phyloP scores from a whole-genome alignment of 2,113 vertebrate species.

The Bos javanicus region DNA sequence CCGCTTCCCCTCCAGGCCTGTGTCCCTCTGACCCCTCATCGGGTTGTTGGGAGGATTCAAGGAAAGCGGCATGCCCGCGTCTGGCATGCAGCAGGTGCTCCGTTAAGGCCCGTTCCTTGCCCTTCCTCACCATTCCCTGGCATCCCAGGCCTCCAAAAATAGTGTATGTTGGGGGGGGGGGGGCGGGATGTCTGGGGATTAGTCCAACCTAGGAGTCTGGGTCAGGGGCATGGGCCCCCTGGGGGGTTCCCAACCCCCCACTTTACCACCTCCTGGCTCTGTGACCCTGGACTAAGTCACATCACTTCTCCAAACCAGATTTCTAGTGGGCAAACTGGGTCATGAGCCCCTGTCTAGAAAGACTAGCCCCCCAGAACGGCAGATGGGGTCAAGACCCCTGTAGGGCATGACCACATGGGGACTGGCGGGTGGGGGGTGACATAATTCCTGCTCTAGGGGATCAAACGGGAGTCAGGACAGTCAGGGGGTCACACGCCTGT shows the following conservation, averaged over 20 bases:
- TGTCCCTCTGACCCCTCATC: not conserved
- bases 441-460: not conserved
- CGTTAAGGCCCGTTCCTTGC: not conserved
- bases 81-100: not conserved
- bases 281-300: not conserved
- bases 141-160: not conserved
- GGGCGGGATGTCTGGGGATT: not conserved
- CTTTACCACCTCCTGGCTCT: no score
- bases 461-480: not conserved
- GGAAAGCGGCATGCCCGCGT: rapidly evolving
- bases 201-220: not conserved
- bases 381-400: not conserved
- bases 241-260: no score
- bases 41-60: not conserved
- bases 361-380: not conserved
- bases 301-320: not conserved
- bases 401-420: not conserved
- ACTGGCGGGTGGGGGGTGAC: not conserved
- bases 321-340: not conserved
- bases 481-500: not conserved
- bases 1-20: rapidly evolving
- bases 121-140: not conserved
- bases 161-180: no score
- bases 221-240: not conserved
- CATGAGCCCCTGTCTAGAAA: not conserved